Base-by-base conservation (phyloP, 2,797 vertebrate species). In the Phrynocephalus vlangalii region DNA sequence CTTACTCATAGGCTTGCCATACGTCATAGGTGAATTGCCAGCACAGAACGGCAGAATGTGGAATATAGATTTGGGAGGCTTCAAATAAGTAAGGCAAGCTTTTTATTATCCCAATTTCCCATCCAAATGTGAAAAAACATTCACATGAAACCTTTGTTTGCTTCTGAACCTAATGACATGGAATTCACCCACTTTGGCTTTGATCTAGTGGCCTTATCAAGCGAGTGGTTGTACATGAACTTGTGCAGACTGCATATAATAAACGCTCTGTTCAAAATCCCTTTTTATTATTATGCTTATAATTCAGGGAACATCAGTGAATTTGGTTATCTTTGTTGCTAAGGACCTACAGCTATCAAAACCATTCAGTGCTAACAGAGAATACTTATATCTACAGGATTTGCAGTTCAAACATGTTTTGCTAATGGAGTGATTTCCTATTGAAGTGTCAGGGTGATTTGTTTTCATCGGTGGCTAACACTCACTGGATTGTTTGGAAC, bases 381-480 rank as follows among this genome's bases (percentile, higher is more conserved):
- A 84, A 81, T 75, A 83, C 87, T 89, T 76, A 88, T 90, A 73
- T 87, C 86, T 88, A 67, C 85, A 79, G 82, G 79, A 84, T 87
- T 91, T 89, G 84, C 87, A 90, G 83, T 82, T 89, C 78, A 88
- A 86, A 87, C 70, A 76, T 90, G 83, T 81, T 90, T 90, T 92
- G 73, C 89, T 92, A 89, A 84, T 90, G 85, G 76, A 90, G 26
- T 76, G 82, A 83, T 84, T 93, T 92, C 84, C 83, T 89, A 87
- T 78, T 91, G 88, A 91, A 91, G 83, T 91, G 91, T 93, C 90
- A 91, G 78, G 88, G 89, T 92, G 86, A 90, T 92, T 92, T 92
- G 85, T 87, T 92, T 91, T 87, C 77, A 79, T 67, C 28, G 30
- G 66, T 73, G 90, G 89, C 90, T 86, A 90, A 60, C 5, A n/a